Conservation (phyloP, 2,113 vertebrate species). For the Equus przewalskii region DNA sequence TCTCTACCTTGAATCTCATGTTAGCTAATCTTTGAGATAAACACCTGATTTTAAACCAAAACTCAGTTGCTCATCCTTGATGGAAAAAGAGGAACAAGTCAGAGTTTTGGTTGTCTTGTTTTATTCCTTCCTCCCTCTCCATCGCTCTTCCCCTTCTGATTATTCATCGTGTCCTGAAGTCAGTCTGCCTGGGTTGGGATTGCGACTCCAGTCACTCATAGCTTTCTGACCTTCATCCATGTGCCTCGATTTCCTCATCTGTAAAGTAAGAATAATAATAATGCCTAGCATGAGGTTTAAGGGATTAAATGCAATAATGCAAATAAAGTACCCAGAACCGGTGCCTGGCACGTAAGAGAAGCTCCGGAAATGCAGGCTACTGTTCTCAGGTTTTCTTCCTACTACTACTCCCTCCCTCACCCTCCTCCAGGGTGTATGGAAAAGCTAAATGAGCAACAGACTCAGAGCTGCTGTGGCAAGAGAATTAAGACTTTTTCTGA, state of each 20-base stretch:
- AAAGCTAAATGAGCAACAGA: slow-evolving; percentile 1
- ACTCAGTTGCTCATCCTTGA: background rate
- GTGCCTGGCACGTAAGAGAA: background rate
- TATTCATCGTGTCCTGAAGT: background rate
- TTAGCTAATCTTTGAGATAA: slow-evolving; percentile 34
- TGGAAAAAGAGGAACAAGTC: background rate
- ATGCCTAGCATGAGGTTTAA: background rate
- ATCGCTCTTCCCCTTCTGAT: background rate
- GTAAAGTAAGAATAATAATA: background rate
- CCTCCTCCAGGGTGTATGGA: background rate
- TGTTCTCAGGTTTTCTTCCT: background rate
- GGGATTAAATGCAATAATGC: background rate
- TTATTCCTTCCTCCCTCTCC: background rate
- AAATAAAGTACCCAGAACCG: background rate
- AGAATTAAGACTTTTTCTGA: background rate
- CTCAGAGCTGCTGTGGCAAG: background rate
- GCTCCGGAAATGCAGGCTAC: background rate
- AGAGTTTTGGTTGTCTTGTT: background rate
- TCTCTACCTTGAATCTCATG: background rate
- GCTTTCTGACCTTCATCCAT: background rate
- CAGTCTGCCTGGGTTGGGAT: background rate
- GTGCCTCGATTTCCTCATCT: background rate
- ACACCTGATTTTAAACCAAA: background rate
- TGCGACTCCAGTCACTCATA: background rate
- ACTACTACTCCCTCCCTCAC: background rate